Evolutionary conservation across 2,797 vertebrate species (phyloP), one percentile per base, ranked within the genome.

Genomic region (Danionella dracula): DNA sequence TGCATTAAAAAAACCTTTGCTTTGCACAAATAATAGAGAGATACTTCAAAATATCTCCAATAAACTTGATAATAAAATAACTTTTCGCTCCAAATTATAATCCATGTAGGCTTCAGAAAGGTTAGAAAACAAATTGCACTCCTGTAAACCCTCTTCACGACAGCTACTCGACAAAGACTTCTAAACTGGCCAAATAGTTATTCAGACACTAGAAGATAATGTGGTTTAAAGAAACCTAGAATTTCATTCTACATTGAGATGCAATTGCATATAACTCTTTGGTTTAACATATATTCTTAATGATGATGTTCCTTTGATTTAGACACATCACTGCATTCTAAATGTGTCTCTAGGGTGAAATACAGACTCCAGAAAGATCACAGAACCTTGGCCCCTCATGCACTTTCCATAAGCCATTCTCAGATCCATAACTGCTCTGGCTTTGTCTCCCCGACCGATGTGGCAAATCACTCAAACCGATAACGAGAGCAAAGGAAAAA

Each of bases 391-490:
- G 57, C 45, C 53, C 46, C 44, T 49, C 9, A 4, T 48, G 58
- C 38, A 45, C 58, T 58, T 65, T 40, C 45, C 13, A 4, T 15
- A 60, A 54, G 9, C 34, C 23, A 38, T 54, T 8, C 9, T 48
- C 34, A 23, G 34, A 48, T 23, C 35, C 37, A 58, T 8, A 65
- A 38, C 44, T 54, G 31, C 12, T 34, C 31, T 73, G 65, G 72
- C 56, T 27, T 11, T 1, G 9, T 17, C 45, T 40, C n/a, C 27
- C 53, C 31, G 57, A 50, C 45, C 63, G 55, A 62, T 73, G 76
- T 73, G 79, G 82, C 78, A 75, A 77, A 86, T 76, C 78, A 74
- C 79, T 85, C 72, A 83, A 37, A 66, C 71, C 65, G 79, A 79
- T 71, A 72, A 76, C 42, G 42, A 60, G 45, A 54, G 45, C 31